These are phyloP conservation scores for Branchinecta lindahli DNA, from an alignment of 1,140 invertebrate genomes.

Conservation along the genomic window DNA sequence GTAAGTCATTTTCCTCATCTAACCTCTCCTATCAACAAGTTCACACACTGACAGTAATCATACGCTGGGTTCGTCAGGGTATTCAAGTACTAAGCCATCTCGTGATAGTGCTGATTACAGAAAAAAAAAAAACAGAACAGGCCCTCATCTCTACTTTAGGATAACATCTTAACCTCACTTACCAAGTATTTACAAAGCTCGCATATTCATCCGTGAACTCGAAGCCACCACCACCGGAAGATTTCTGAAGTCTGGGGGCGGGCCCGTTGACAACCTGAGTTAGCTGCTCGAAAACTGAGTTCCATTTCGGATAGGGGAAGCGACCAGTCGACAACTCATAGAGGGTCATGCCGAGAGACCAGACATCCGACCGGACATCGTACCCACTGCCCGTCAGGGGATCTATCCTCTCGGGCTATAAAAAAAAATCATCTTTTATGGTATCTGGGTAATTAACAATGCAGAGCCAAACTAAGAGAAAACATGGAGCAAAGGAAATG, in stretches of 20 bases:
- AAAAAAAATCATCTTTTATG: slow-evolving; percentile 20
- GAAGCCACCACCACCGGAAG: slow-evolving; percentile 60
- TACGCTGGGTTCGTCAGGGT: no score
- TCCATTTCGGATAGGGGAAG: slow-evolving; percentile 84
- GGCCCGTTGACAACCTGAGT: slow-evolving; percentile 48
- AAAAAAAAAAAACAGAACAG: no score
- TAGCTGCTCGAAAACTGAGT: slow-evolving; percentile 89
- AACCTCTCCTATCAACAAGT: no score
- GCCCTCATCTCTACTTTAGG: no score
- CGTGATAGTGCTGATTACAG: no score
- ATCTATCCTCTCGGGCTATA: slow-evolving; percentile 87
- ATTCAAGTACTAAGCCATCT: no score
- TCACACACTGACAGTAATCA: no score
- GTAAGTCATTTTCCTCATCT: no score
- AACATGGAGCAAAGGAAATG: slow-evolving; percentile 13
- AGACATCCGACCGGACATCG: slow-evolving; percentile 96
- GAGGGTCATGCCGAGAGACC: slow-evolving; percentile 94
- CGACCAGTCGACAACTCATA: slow-evolving; percentile 77
- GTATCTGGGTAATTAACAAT: background rate
- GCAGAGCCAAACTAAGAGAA: slow-evolving; percentile 16
- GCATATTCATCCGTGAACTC: slow-evolving; percentile 29
- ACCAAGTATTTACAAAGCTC: slow-evolving; percentile 23
- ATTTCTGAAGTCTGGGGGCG: slow-evolving; percentile 44
- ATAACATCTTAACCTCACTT: background rate
- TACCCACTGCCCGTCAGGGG: slow-evolving; percentile 76